Evolutionary conservation across 2,113 vertebrate genomes (phyloP).

Genomic region (Amblyopsis rosae): DNA sequence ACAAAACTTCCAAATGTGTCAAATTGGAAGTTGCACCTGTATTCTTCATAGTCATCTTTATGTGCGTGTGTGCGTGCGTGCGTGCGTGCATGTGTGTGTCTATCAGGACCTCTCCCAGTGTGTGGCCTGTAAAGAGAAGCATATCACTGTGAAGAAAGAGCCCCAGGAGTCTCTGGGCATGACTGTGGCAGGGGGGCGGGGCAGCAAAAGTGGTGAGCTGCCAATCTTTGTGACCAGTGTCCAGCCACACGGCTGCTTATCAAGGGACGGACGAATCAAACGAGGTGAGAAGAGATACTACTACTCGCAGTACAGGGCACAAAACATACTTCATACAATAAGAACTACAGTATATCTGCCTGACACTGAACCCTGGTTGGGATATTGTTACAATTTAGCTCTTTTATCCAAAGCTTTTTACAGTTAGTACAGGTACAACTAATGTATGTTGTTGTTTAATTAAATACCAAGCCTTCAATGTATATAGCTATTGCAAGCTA

Average conservation of each 20-base stretch:
- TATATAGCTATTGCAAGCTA: no score
- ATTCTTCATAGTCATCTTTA: neutral
- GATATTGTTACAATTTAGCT: no score
- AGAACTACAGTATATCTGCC: no score
- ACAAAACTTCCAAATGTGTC: no score
- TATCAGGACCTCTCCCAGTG: constrained; percentile 92
- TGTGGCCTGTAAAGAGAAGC: constrained; percentile 95
- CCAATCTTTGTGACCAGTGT: constrained; percentile 98
- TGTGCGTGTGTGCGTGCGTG: neutral
- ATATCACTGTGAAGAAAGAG: constrained; percentile 95
- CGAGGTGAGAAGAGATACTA: constrained; percentile 82
- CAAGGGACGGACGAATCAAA: constrained; percentile 93
- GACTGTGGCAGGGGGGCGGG: constrained; percentile 96
- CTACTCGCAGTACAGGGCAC: no score
- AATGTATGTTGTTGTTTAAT: no score
- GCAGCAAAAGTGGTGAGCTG: constrained; percentile 95
- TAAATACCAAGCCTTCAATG: no score
- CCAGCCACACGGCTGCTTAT: constrained; percentile 93
- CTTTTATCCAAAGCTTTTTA: no score
- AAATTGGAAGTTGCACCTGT: no score
- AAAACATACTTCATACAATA: no score
- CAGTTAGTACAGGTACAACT: no score
- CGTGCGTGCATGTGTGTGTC: neutral
- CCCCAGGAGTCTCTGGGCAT: constrained; percentile 95
- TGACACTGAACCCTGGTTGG: no score